Evolutionary conservation across 2,113 vertebrate species (phyloP), one percentile per base, ranked within the genome.

Genomic region (Equus przewalskii): DNA sequence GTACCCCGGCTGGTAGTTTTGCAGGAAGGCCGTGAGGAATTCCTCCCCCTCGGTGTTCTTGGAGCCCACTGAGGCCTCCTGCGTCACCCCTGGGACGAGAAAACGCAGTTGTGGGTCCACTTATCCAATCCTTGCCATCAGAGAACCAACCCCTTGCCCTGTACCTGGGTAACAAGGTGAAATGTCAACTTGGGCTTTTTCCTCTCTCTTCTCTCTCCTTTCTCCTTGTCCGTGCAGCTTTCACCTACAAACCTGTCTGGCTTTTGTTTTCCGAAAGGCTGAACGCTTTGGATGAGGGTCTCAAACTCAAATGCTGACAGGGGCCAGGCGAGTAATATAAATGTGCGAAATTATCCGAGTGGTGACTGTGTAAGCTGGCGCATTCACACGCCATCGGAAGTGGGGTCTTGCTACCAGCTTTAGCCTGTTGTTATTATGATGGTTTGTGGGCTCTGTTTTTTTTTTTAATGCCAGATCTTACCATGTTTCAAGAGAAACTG

Each of bases 1-100:
- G 18, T 97, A 96, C 49, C 56, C 0, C 0, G 54, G 0, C 15
- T 26, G 6, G 69, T 98, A 98, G 94, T 99, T 99, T 97, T 99
- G 97, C 98, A 99, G 97, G 96, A 99, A 99, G 10, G 98, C 96
- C 0, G 98, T 97, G 72, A 98, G 98, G 98, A 99, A 99, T 83
- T 99, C 98, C 41, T 41, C 97, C 65, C 99, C 99, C 28, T 93
- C 86, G 18, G 97, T 93, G 44, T 89, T 91, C 87, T 95, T 84
- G 4, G 60, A 22, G 56, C 72, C 51, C 89, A 70, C 97, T 76
- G 88, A 96, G 88, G 94, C 98, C 99, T 99, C 93, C 65, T 87
- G 96, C 83, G 78, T 89, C 62, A 91, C 15, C 28, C 89, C 97
- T 97, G 60, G 30, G 58, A 70, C 86, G 41, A 94, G 93, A 96